phyloP scores from a whole-genome alignment of 2,797 vertebrate species.

The Orestias chungarensis region DNA sequence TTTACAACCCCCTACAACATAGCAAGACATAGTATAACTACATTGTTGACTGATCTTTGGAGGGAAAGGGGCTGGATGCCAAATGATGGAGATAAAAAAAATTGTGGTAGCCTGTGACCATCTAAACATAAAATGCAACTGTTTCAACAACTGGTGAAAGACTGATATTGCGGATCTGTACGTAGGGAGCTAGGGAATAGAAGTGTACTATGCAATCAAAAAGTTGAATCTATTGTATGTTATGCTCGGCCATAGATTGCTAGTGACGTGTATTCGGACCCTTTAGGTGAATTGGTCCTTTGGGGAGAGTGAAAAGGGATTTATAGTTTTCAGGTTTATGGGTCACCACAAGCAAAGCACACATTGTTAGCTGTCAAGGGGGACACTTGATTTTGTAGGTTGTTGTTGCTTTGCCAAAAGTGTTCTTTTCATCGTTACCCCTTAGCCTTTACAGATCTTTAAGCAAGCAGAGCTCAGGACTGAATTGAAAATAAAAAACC shows the following conservation, averaged over 20 bases:
- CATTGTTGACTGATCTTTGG: constrained; percentile 46
- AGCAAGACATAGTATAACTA: constrained; percentile 12
- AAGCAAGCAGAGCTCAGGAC: constrained; percentile 39
- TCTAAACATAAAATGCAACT: constrained; percentile 75
- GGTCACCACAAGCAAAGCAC: constrained; percentile 37
- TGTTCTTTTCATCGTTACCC: constrained; percentile 47
- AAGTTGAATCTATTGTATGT: constrained; percentile 16
- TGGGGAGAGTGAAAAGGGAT: constrained; percentile 15
- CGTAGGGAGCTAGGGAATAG: constrained; percentile 24
- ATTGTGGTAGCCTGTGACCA: constrained; percentile 73
- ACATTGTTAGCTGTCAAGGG: constrained; percentile 57
- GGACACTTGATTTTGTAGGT: constrained; percentile 63
- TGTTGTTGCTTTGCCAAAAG: constrained; percentile 64
- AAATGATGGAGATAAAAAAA: constrained; percentile 58
- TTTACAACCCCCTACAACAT: constrained; percentile 8
- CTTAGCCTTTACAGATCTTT: constrained; percentile 62
- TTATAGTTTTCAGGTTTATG: constrained; percentile 49
- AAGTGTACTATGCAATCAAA: not conserved
- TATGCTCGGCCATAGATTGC: constrained; percentile 22
- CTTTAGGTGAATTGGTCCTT: constrained; percentile 15
- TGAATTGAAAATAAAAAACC: constrained; percentile 31
- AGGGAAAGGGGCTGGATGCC: constrained; percentile 53
- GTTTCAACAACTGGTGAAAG: constrained; percentile 69
- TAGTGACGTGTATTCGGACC: constrained; percentile 26
- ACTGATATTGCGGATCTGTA: constrained; percentile 50